phyloP scores from a whole-genome alignment of 2,113 vertebrate species.

The Panthera tigris region DNA sequence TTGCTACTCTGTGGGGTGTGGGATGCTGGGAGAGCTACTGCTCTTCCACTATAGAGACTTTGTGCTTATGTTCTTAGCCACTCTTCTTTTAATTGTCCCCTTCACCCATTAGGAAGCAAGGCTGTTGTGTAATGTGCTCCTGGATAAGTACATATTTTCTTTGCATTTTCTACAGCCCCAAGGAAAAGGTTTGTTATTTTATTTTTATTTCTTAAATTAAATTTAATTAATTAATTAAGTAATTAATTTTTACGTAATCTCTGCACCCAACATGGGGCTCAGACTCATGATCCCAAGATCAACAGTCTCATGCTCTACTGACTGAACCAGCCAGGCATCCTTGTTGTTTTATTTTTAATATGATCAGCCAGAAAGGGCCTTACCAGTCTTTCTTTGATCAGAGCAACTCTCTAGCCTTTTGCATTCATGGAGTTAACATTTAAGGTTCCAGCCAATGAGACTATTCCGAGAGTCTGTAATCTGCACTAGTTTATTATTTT shows the following conservation, averaged over 20 bases:
- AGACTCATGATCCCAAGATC: too few relatives aligned
- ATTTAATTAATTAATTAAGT: too few relatives aligned
- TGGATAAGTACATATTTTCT: not conserved
- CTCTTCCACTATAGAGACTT: not conserved
- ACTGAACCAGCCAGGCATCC: too few relatives aligned
- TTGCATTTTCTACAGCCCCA: not conserved
- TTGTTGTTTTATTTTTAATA: not conserved
- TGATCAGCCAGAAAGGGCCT: not conserved
- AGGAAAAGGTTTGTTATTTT: not conserved
- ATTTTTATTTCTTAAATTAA: not conserved
- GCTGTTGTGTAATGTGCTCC: not conserved
- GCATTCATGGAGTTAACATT: conserved; percentile 22
- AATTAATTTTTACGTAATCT: too few relatives aligned
- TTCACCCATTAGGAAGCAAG: not conserved
- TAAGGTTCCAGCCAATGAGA: conserved; percentile 4
- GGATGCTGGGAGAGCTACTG: not conserved
- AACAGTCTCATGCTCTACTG: too few relatives aligned
- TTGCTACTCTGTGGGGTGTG: not conserved
- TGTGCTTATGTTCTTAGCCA: not conserved
- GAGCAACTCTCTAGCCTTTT: not conserved
- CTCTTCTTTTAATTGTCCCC: not conserved
- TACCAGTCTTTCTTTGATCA: not conserved
- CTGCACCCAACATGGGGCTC: too few relatives aligned
- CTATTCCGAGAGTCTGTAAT: not conserved
- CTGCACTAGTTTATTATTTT: conserved; percentile 7